These are phyloP conservation scores for Polyommatus icarus DNA, from an alignment of 2,888 invertebrate genomes.

Conservation along the genomic window DNA sequence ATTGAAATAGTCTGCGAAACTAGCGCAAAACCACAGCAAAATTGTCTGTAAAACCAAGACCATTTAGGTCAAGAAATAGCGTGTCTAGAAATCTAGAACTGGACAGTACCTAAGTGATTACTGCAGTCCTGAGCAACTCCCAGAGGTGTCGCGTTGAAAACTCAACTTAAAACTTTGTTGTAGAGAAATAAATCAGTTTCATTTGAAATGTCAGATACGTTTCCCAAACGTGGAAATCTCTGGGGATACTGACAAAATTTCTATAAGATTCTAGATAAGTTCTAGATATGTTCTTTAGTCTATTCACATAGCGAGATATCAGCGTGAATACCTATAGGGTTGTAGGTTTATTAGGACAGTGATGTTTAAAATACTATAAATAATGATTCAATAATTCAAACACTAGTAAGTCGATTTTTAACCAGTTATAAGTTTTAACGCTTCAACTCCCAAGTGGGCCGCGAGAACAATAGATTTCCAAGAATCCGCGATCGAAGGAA, in stretches of 20 bases:
- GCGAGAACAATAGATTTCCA: no score
- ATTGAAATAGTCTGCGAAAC: neutral
- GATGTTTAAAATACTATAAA: neutral
- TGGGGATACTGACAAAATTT: neutral
- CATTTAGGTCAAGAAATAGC: neutral
- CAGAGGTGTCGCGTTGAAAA: slow-evolving; percentile 6
- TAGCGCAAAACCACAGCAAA: no score
- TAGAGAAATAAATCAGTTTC: slow-evolving; percentile 6
- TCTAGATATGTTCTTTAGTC: neutral
- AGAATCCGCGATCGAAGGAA: no score
- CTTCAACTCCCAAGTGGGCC: no score
- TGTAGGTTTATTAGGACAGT: no score
- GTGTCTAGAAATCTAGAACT: neutral
- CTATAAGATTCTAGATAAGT: neutral
- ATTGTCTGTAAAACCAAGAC: neutral
- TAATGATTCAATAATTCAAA: neutral
- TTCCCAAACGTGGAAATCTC: neutral
- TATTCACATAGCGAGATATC: no score
- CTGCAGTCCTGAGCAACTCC: slow-evolving; percentile 7
- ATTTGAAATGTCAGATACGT: neutral
- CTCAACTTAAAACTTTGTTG: neutral
- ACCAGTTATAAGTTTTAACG: no score
- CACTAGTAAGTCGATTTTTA: neutral
- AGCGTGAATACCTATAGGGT: no score
- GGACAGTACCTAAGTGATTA: slow-evolving; percentile 13